phyloP scores from a whole-genome alignment of 2,113 vertebrate species.

The Scytalopus superciliaris region DNA sequence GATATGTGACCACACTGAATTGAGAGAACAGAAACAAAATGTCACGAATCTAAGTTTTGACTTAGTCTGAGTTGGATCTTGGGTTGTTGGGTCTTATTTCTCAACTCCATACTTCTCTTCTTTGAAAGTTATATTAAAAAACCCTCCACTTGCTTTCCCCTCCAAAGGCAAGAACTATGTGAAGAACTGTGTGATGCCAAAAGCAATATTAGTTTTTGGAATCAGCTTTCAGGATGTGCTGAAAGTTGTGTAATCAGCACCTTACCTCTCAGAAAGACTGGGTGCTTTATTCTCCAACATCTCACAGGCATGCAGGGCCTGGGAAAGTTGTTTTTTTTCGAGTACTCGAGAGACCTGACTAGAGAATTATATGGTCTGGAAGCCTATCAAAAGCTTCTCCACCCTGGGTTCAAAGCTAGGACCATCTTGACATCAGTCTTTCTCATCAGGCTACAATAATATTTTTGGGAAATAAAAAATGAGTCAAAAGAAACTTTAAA shows the following conservation, averaged over 20 bases:
- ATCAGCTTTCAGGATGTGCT: conserved; percentile 60
- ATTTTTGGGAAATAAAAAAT: not conserved
- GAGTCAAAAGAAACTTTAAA: not conserved
- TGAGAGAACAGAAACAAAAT: not conserved
- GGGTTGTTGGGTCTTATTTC: not conserved
- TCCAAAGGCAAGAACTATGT: not conserved
- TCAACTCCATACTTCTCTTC: not conserved
- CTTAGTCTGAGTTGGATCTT: not conserved
- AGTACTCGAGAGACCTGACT: not conserved
- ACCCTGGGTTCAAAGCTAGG: not conserved
- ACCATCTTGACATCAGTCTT: not conserved
- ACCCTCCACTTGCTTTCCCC: not conserved
- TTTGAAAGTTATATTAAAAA: not conserved
- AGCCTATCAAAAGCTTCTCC: not conserved
- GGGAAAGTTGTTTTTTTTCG: conserved; percentile 11
- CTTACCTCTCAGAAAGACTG: conserved; percentile 39
- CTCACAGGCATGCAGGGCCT: not conserved
- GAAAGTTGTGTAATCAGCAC: conserved; percentile 43
- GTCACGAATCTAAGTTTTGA: not conserved
- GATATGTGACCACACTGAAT: not conserved
- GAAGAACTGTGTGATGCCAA: conserved; percentile 21
- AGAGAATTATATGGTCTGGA: conserved; percentile 26
- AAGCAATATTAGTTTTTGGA: conserved; percentile 60
- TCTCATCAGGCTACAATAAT: conserved; percentile 2
- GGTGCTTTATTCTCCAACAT: conserved; percentile 6